Evolutionary conservation across 2,888 invertebrate genomes (phyloP), one percentile per base, ranked within the genome.

Genomic region (Pollenia labialis): DNA sequence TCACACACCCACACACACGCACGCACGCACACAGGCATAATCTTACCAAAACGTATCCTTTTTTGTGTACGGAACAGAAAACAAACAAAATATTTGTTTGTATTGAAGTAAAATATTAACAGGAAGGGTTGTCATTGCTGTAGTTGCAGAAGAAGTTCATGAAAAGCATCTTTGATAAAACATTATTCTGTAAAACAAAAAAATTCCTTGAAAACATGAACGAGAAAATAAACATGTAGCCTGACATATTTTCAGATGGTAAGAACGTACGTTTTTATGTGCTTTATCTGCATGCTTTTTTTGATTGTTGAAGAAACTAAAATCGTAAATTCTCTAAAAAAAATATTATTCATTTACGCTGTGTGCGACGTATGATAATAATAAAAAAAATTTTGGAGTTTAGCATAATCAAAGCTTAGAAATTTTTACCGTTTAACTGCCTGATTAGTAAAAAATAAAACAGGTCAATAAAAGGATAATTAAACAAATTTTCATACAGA

Each of bases 121-220:
- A 11, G 40, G 6, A 9, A 11, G 56, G 10, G 48, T 12, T 62
- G 60, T 16, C 60, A 50, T 16, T 60, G 60, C 18, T 14, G 32
- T 68, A n/a, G 48, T 14, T n/a, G 23, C 14, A 52, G 23, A 54
- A 48, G 16, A 81, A 81, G 75, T 76, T 85, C 81, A 60, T 69
- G 62, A 23, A 7, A 50, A 48, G 62, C 81, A 64, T 68, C 64
- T 79, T 84, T 68, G 60, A 66, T 79, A 84, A 84, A 2, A 74
- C 79, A 84, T 46, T 60, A 71, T 32, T 32, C 44, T 54, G 74
- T 80, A 52, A 60, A 60, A 23, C 23, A 23, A 23, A 52, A 79
- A 83, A 42, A 72, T 77, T 66, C 58, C 66, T 66, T 14, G 14
- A 66, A 68, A 68, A 68, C 42, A 66, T 50, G 72, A 77, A 84